These are phyloP conservation scores for Ceriagrion tenellum DNA, from an alignment of 2,888 invertebrate genomes.

Conservation along the genomic window DNA sequence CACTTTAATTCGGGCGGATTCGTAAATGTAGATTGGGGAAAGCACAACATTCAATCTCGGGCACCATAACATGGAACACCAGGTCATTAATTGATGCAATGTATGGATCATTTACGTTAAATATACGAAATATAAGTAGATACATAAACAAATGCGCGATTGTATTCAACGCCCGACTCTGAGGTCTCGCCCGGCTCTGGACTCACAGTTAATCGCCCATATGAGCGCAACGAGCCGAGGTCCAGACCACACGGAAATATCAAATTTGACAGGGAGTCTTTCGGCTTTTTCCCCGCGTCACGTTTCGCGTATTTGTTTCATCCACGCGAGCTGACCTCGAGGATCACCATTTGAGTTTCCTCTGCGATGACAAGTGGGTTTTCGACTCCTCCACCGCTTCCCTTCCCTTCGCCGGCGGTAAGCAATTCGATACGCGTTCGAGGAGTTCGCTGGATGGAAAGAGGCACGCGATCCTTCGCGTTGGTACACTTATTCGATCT, in stretches of 20 bases:
- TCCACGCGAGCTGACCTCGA: background rate
- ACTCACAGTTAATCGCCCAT: no score
- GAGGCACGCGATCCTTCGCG: background rate
- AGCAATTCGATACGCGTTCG: background rate
- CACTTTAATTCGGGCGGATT: no score
- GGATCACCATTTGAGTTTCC: background rate
- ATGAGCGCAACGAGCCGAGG: background rate
- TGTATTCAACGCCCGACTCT: no score
- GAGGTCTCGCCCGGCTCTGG: no score
- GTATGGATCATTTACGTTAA: no score
- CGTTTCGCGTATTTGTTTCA: constrained; percentile 8
- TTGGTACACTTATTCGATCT: no score
- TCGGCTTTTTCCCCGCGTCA: background rate
- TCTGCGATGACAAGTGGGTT: background rate
- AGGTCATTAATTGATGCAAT: no score
- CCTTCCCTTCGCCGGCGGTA: background rate
- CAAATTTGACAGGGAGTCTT: background rate
- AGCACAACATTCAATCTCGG: no score
- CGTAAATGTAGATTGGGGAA: no score
- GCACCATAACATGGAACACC: no score
- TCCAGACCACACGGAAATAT: background rate
- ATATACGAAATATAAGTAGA: no score
- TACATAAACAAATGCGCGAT: no score
- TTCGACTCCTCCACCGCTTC: background rate
- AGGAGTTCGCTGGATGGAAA: background rate